A percentile compares a stretch with the other conserved stretches of the same genome.
Conservation (phyloP, 1,140 invertebrate species). For the Drosophila bipectinata region DNA sequence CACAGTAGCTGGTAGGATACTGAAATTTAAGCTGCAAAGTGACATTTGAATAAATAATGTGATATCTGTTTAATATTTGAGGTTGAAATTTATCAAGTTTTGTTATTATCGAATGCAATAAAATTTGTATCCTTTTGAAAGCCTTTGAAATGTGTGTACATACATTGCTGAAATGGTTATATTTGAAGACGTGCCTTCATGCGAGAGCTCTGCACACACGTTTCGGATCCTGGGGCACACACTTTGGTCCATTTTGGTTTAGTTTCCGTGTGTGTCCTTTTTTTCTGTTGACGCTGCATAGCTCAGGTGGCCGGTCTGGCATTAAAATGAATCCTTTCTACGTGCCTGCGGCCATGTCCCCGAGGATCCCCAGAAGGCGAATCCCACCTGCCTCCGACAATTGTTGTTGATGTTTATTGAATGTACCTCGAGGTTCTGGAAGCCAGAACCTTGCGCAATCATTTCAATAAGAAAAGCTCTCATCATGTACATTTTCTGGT, state of each 20-base stretch:
- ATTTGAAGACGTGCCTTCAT: not conserved
- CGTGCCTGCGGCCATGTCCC: conserved; percentile 43
- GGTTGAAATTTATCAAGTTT: too few relatives aligned
- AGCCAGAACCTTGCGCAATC: conserved; percentile 18
- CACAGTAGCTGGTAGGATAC: conserved; percentile 4
- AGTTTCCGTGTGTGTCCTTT: conserved; percentile 15
- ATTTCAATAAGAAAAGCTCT: conserved; percentile 2
- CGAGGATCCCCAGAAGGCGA: conserved; percentile 25
- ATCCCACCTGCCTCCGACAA: conserved; percentile 26
- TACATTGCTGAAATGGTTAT: not conserved
- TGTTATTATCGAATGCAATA: too few relatives aligned
- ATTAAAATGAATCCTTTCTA: conserved; percentile 72
- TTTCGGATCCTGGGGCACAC: conserved; percentile 24
- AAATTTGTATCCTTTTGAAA: not conserved
- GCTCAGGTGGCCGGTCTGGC: conserved; percentile 34
- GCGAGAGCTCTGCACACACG: conserved; percentile 28
- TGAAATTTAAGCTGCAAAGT: too few relatives aligned
- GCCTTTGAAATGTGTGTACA: not conserved
- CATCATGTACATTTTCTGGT: not conserved
- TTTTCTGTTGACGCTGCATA: not conserved
- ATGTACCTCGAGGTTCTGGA: conserved; percentile 32
- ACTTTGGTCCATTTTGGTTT: conserved; percentile 48
- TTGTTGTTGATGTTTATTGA: conserved; percentile 61
- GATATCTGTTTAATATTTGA: too few relatives aligned
- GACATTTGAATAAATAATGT: too few relatives aligned